phyloP scores from a whole-genome alignment of 1,140 invertebrate species.

The Pseudomyrmex pallidus region DNA sequence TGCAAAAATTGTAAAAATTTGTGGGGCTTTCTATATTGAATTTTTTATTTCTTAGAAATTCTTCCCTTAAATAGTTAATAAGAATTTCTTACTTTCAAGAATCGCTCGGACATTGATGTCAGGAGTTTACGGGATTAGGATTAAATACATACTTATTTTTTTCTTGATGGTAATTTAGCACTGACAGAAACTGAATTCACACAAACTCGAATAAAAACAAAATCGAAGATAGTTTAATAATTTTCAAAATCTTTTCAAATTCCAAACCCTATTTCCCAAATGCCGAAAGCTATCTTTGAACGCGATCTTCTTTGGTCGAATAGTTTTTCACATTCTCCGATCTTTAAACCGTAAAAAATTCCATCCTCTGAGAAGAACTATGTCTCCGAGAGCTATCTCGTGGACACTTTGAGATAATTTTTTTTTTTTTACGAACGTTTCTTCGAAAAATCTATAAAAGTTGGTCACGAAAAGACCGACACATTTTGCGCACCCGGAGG shows the following conservation, averaged over 20 bases:
- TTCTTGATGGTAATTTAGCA: neutral
- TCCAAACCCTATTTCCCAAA: neutral
- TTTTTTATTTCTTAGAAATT: no score
- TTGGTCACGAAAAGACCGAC: conserved; percentile 47
- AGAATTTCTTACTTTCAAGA: no score
- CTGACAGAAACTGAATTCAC: neutral
- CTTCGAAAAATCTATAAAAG: conserved; percentile 49
- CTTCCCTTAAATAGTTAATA: no score
- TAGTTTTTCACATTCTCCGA: conserved; percentile 6
- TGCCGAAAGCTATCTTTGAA: conserved; percentile 28
- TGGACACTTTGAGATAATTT: conserved; percentile 50
- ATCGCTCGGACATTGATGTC: no score
- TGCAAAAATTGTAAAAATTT: no score
- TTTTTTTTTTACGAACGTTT: neutral
- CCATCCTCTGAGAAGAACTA: neutral
- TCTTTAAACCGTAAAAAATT: conserved; percentile 46
- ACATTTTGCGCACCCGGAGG: conserved; percentile 47
- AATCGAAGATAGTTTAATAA: neutral
- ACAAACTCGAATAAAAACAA: no score
- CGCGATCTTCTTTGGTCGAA: conserved; percentile 2
- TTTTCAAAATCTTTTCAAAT: neutral
- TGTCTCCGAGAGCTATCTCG: conserved; percentile 8
- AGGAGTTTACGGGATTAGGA: no score
- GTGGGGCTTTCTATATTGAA: no score
- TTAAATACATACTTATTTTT: no score